These are phyloP conservation scores for Gymnarchus niloticus DNA, from an alignment of 2,113 vertebrate genomes.

Conservation along the genomic window DNA sequence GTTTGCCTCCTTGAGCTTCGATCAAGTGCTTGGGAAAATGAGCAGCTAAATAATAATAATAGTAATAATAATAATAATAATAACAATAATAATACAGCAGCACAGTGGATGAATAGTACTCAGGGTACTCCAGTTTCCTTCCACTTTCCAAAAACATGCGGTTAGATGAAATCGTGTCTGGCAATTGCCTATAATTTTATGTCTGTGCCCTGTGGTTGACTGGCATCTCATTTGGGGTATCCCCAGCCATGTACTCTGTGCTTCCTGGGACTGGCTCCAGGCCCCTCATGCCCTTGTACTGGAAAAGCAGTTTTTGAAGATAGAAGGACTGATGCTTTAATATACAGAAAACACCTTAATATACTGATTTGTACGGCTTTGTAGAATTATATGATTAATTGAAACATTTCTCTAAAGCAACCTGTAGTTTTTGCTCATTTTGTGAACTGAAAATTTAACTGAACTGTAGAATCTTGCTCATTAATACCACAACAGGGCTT, in stretches of 20 bases:
- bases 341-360: no score
- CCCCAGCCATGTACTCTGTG: not conserved
- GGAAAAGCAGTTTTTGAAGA: not conserved
- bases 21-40: not conserved
- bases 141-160: not conserved
- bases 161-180: no score
- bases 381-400: no score
- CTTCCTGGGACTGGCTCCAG: no score
- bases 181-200: not conserved
- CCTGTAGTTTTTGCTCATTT: no score
- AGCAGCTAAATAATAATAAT: not conserved
- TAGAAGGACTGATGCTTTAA: no score
- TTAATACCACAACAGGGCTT: no score
- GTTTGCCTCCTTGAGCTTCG: not conserved
- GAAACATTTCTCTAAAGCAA: no score
- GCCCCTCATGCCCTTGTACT: no score
- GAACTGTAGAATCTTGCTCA: no score
- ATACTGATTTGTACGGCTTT: no score
- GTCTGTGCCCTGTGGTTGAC: not conserved
- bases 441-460: no score
- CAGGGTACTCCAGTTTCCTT: not conserved
- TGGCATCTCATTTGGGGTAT: not conserved
- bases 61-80: not conserved
- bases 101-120: not conserved
- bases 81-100: not conserved